phyloP scores from a whole-genome alignment of 2,113 vertebrate genomes.

The Aspidoscelis tigris region DNA sequence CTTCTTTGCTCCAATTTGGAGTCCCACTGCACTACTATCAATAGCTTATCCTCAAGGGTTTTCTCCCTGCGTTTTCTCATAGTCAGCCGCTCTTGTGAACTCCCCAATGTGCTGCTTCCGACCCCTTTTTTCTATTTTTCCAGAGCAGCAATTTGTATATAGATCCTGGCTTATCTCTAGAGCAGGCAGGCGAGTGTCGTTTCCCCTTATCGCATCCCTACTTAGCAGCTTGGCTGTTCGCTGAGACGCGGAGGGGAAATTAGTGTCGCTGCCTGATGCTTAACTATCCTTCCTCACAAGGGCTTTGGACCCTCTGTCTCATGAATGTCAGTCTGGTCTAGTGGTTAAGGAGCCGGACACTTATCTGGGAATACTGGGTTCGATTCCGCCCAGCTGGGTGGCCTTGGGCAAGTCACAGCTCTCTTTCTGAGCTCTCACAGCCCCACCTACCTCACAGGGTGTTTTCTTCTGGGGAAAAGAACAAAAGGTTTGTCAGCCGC shows the following conservation, averaged over 20 bases:
- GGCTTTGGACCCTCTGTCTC: not conserved
- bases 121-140: not conserved
- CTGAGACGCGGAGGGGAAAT: not conserved
- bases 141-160: not conserved
- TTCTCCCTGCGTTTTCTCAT: not conserved
- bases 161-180: conserved; percentile 12
- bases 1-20: not conserved
- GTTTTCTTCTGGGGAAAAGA: no score
- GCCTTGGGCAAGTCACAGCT: no score
- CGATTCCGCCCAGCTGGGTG: no score
- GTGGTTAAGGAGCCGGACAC: no score
- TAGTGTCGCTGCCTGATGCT: not conserved
- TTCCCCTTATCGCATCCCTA: conserved; percentile 2
- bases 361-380: no score
- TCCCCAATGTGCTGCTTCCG: not conserved
- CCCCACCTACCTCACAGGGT: no score
- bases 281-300: not conserved
- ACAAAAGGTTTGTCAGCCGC: no score
- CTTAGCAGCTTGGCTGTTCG: not conserved
- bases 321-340: no score
- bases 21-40: not conserved
- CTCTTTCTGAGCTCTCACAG: no score
- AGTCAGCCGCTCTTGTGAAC: not conserved
- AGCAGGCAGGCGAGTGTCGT: not conserved
- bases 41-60: not conserved